Evolutionary conservation across 2,888 invertebrate genomes (phyloP), one percentile per base, ranked within the genome.

Genomic region (Drosophila suboccidentalis): DNA sequence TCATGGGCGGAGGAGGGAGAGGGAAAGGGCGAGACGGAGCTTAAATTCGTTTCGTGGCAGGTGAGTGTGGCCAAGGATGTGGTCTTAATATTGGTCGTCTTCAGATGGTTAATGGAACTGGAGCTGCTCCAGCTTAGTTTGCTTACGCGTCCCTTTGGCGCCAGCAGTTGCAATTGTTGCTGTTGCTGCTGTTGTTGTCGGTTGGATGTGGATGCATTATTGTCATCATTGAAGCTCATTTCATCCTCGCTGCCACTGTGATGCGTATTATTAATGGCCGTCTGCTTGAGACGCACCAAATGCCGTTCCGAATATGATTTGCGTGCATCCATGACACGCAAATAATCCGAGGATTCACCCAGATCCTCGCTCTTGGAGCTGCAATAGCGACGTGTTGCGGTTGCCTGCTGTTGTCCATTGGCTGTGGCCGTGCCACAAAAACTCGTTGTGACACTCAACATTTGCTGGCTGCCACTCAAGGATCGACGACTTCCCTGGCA

Each of bases 21-120:
- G 26, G 26, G 26, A 0, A 5, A 22, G 22, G 22, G 26, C 5
- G 26, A 58, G 51, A 72, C 78, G 69, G 77, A 69, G 81, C 75
- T 65, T 83, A 90, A 88, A 89, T 90, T 91, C 86, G 90, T 78
- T 82, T 90, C 89, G 86, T 90, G 90, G 86, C 91, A 90, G 82
- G 91, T 82, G 66, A 92, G 89, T 49, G 91, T 88, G 72, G 92
- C 92, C 90, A 92, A 80, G 68, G 92, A 92, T 81, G 91, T 92
- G 89, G 92, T 92, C 78, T 92, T 92, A 62, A 92, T 91, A 90
- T 92, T 92, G 91, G 92, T 92, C 89, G 89, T 91, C 84, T 91
- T 91, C 66, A 92, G 80, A 70, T 91, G 91, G 75, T 92, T 91
- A 29, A 91, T 92, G 75, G 92, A 91, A 71, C 90, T 29, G 29